Conservation (phyloP, 2,888 invertebrate species). For the Drosophila nigritarsus region DNA sequence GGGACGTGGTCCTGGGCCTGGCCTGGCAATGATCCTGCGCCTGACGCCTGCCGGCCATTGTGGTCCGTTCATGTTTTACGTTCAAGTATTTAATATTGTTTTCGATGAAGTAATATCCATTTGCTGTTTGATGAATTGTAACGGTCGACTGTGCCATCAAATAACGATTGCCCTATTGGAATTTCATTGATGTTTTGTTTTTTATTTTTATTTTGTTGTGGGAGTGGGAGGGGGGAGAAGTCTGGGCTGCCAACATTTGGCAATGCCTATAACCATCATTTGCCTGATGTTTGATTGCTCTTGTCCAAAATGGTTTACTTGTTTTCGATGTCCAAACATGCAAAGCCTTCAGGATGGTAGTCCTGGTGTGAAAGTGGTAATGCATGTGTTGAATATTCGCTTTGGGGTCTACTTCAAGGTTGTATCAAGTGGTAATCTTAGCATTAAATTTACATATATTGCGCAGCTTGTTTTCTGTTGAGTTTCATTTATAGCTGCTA, state of each 20-base stretch:
- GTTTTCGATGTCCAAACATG: constrained; percentile 25
- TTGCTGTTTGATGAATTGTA: constrained; percentile 77
- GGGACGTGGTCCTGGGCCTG: constrained; percentile 18
- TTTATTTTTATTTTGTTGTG: background rate
- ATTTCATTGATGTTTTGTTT: constrained; percentile 60
- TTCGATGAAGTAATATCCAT: constrained; percentile 79
- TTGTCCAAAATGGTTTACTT: constrained; percentile 19
- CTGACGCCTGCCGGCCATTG: constrained; percentile 32
- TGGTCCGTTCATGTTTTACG: constrained; percentile 54
- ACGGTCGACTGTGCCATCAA: constrained; percentile 64
- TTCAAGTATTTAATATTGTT: constrained; percentile 80
- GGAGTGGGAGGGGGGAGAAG: background rate
- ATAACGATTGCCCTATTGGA: constrained; percentile 62
- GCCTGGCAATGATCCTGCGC: constrained; percentile 18
- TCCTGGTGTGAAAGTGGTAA: constrained; percentile 39
- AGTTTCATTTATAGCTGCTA: background rate
- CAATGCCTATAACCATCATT: constrained; percentile 22
- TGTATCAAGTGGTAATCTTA: constrained; percentile 2
- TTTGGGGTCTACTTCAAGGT: background rate
- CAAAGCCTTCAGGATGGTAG: constrained; percentile 14
- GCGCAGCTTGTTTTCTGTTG: background rate
- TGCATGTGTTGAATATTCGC: constrained; percentile 27
- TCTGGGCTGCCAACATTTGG: constrained; percentile 12
- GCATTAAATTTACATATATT: constrained; percentile 17
- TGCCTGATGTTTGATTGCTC: constrained; percentile 38